Base-by-base conservation (phyloP, 2,797 vertebrate species). In the Tympanoctomys barrerae region DNA sequence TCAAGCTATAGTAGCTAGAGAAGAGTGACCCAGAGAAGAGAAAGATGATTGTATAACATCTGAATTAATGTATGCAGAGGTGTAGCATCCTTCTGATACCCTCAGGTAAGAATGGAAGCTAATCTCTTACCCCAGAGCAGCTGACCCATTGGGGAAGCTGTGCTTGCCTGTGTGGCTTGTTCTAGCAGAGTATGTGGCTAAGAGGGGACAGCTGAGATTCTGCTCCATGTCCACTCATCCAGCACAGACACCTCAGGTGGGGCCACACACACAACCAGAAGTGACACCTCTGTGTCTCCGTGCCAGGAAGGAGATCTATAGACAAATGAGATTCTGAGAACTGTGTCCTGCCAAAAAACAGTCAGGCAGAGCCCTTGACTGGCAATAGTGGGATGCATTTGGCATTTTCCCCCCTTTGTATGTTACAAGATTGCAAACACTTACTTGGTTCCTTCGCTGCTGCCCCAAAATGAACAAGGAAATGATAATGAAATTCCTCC, bases 21-120 rank as follows among this genome's bases (percentile, higher is more conserved):
- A 71, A 31, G 22, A 64, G 13, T 10, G n/a, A 18, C 14, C 52
- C 3, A 12, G 77, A 36, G 7, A 86, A 42, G 78, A 91, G 59
- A 31, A n/a, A 59, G 39, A 0, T 0, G 52, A 5, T 18, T 14
- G 2, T 0, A 2, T 2, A 7, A n/a, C 66, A 61, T 10, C 77
- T 16, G 4, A n/a, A 11, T 18, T 39, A 57, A 7, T 68, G 59
- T 0, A 19, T 28, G 26, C 13, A 1, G 5, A 83, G 28, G 42
- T 12, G 26, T 52, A 36, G 12, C 19, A 2, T 33, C 46, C 31
- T 39, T 62, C 52, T 18, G 57, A 26, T 33, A 18, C 7, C 19
- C 42, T 24, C 80, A 4, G 9, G 12, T 62, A 7, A 52, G 21
- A 62, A 16, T 71, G 24, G 78, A 59, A 75, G 24, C 57, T 28